Conservation (phyloP, 2,888 invertebrate species). For the Chirona hameri region DNA sequence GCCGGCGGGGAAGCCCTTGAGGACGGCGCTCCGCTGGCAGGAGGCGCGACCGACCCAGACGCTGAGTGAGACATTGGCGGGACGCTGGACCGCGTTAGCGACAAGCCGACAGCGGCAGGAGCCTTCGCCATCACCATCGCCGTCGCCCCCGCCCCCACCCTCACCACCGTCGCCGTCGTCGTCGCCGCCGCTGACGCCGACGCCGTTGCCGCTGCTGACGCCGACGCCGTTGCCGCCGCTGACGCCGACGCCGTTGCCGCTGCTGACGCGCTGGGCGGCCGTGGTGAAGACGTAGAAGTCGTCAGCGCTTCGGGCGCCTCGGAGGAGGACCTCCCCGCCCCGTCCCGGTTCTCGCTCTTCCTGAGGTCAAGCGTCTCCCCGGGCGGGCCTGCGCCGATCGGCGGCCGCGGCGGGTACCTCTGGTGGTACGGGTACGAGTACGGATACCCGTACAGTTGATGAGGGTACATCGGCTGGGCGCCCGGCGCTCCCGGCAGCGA, state of each 20-base stretch:
- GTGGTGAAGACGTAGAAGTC: slow-evolving; percentile 1
- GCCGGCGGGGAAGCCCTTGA: slow-evolving; percentile 23
- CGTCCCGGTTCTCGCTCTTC: not conserved
- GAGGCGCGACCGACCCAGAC: no score
- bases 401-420: slow-evolving; percentile 38
- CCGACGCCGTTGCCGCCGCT: slow-evolving; percentile 36
- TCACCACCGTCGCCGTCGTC: not conserved
- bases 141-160: not conserved
- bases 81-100: not conserved
- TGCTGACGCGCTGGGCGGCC: slow-evolving; percentile 29
- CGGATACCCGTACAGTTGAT: slow-evolving; percentile 42
- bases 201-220: slow-evolving; percentile 31
- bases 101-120: not conserved
- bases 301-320: slow-evolving; percentile 24
- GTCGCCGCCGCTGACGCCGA: not conserved
- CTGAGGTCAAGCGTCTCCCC: slow-evolving; percentile 2
- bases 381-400: not conserved
- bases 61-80: no score
- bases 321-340: not conserved
- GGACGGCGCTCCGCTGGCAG: no score
- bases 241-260: slow-evolving; percentile 35
- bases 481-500: slow-evolving; percentile 1
- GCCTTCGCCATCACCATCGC: slow-evolving; percentile 29
- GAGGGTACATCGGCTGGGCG: slow-evolving; percentile 55
- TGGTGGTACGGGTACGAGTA: slow-evolving; percentile 38